Base-by-base conservation (phyloP, 2,113 vertebrate species). In the Odontesthes bonariensis region DNA sequence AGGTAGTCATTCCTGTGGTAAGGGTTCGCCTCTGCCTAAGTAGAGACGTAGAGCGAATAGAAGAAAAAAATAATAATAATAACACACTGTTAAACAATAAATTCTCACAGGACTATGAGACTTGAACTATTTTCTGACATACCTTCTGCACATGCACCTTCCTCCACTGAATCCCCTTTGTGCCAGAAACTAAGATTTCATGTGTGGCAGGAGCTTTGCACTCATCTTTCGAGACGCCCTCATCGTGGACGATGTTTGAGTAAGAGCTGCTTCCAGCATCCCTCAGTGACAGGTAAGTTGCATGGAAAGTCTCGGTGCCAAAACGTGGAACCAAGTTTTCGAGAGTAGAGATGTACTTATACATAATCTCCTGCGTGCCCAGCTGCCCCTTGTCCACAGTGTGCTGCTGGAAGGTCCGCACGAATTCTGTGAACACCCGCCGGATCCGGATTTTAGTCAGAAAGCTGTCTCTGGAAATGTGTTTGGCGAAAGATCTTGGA, bases 311-410 rank as follows among this genome's bases (percentile, higher is more conserved):
- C 85, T 99, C 97, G 0, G 73, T 58, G 0, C 96, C 96, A 0
- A 97, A 98, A 3, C 73, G 27, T 0, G 95, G 95, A 0, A 94
- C 95, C 56, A 99, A 85, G 16, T 91, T 93, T 77, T 99, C 97
- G 0, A 99, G 84, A 0, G 96, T 98, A 10, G 94, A 94, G 76
- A 99, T 79, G 88, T 99, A 98, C 49, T 97, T 99, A 59, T 94
- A 95, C 94, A 98, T 96, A 72, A 98, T 54, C 22, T 95, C 94
- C 16, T 95, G 94, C 5, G 64, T 19, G 1, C 93, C 92, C 16
- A 98, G 92, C 16, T 61, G 81, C 0, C 93, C 93, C 0, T 81
- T n/a, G 0, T 92, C 73, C 55, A 95, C 92, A 0, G 94, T 96
- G 79, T 95, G 94, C 19, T 91, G 89, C 91, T 96, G 96, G 91